Evolutionary conservation across 2,888 invertebrate species (phyloP).

Genomic region (Chymomyza amoena): DNA sequence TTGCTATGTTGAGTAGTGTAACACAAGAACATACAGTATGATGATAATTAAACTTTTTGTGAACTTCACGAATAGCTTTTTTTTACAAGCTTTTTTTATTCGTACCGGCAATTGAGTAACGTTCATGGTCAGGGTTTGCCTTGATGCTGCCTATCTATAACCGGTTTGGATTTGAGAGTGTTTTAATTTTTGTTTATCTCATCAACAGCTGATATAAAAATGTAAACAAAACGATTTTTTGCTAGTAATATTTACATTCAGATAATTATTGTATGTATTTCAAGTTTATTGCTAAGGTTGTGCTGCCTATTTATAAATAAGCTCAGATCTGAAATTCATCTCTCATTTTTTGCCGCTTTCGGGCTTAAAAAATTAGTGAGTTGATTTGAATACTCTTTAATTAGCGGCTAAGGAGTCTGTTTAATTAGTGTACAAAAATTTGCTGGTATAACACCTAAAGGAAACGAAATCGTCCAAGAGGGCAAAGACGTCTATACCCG

Average conservation of each 20-base stretch:
- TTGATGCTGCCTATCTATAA: slow-evolving; percentile 23
- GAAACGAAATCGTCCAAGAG: too few relatives aligned
- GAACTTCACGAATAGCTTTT: background rate
- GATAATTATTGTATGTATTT: background rate
- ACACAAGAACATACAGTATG: too few relatives aligned
- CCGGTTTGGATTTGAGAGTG: slow-evolving; percentile 27
- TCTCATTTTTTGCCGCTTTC: slow-evolving; percentile 14
- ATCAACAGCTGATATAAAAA: slow-evolving; percentile 35
- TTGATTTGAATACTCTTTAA: too few relatives aligned
- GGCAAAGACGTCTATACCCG: too few relatives aligned
- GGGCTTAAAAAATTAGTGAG: too few relatives aligned
- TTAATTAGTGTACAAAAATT: too few relatives aligned
- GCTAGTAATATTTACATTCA: background rate
- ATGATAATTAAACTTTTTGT: too few relatives aligned
- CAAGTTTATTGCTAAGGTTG: slow-evolving; percentile 19
- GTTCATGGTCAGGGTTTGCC: slow-evolving; percentile 59
- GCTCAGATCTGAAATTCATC: slow-evolving; percentile 15
- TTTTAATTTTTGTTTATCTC: background rate
- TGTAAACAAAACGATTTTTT: slow-evolving; percentile 24
- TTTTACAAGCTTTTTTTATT: background rate
- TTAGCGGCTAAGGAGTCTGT: too few relatives aligned
- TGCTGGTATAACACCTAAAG: too few relatives aligned
- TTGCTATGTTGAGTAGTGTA: too few relatives aligned
- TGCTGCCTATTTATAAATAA: slow-evolving; percentile 12
- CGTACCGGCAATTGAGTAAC: background rate